phyloP scores from a whole-genome alignment of 1,140 invertebrate species.

The Temnothorax nylanderi region DNA sequence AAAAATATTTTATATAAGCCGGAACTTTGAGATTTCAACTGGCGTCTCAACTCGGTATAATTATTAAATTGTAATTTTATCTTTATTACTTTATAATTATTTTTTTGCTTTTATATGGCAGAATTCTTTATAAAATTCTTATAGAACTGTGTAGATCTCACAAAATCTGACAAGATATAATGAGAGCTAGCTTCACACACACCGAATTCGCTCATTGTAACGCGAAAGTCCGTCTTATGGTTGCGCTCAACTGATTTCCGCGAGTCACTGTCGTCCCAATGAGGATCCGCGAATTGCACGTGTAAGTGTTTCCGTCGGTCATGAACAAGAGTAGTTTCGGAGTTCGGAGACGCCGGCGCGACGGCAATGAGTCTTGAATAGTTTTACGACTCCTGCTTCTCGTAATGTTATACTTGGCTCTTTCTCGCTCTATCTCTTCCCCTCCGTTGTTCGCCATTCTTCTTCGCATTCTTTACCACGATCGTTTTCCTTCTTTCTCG shows the following conservation, averaged over 20 bases:
- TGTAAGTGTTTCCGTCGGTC: slow-evolving; percentile 43
- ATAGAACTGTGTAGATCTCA: too few species aligned
- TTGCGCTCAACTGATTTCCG: slow-evolving; percentile 41
- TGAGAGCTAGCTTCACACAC: too few species aligned
- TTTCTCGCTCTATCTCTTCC: slow-evolving; percentile 1
- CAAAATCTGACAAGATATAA: too few species aligned
- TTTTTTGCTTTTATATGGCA: too few species aligned
- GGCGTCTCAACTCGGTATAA: too few species aligned
- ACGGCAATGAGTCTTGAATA: slow-evolving; percentile 70
- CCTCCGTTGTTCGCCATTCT: slow-evolving; percentile 1
- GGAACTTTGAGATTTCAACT: too few species aligned
- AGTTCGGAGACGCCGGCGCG: slow-evolving; percentile 50
- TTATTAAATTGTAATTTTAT: too few species aligned
- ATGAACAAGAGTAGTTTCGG: slow-evolving; percentile 51
- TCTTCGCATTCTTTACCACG: slow-evolving; percentile 18
- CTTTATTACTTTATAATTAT: too few species aligned
- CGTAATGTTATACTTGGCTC: slow-evolving; percentile 64
- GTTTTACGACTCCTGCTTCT: slow-evolving; percentile 64
- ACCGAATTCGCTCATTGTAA: neutral
- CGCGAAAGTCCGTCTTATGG: neutral
- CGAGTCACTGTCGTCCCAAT: slow-evolving; percentile 52
- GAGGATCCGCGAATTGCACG: slow-evolving; percentile 55
- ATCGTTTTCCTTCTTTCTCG: neutral
- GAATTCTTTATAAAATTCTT: too few species aligned
- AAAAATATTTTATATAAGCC: too few species aligned